These are phyloP conservation scores for Thalassoma bifasciatum DNA, from an alignment of 2,113 vertebrate species.

Conservation along the genomic window DNA sequence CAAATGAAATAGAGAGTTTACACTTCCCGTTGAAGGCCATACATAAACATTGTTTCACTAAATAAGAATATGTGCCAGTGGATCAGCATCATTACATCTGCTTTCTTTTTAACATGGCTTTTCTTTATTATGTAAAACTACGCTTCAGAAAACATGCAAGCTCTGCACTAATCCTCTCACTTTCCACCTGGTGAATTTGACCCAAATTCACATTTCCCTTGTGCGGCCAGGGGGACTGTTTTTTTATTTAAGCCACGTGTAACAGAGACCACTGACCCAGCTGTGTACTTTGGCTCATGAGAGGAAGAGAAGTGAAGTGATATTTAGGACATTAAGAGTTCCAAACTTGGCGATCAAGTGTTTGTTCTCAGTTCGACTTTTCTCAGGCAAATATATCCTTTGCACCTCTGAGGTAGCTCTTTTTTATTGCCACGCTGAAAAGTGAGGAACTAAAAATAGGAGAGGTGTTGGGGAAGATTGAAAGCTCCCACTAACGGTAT, in stretches of 20 bases:
- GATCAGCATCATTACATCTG: conserved; percentile 78
- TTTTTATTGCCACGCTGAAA: conserved; percentile 67
- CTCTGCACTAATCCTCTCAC: conserved; percentile 74
- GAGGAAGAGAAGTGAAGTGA: conserved; percentile 59
- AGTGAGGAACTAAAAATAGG: conserved; percentile 74
- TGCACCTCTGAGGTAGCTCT: conserved; percentile 55
- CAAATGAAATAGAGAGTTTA: conserved; percentile 73
- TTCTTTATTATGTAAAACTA: conserved; percentile 81
- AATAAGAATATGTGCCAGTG: conserved; percentile 71
- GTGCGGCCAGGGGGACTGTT: conserved; percentile 59
- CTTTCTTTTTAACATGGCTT: conserved; percentile 68
- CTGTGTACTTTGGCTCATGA: conserved; percentile 69
- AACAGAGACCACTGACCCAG: conserved; percentile 75
- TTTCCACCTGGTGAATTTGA: conserved; percentile 82
- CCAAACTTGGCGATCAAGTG: conserved; percentile 56
- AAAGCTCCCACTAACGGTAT: conserved; percentile 63
- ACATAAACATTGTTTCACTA: conserved; percentile 79
- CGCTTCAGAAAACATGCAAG: conserved; percentile 72
- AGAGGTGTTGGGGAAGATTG: conserved; percentile 52
- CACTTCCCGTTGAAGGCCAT: conserved; percentile 58
- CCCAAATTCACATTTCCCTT: conserved; percentile 79
- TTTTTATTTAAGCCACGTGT: conserved; percentile 80
- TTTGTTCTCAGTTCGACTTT: conserved; percentile 64
- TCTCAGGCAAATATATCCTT: conserved; percentile 46
- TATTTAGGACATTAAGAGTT: conserved; percentile 66